Evolutionary conservation across 2,888 invertebrate species (phyloP).

Genomic region (Ceraclea dissimilis): DNA sequence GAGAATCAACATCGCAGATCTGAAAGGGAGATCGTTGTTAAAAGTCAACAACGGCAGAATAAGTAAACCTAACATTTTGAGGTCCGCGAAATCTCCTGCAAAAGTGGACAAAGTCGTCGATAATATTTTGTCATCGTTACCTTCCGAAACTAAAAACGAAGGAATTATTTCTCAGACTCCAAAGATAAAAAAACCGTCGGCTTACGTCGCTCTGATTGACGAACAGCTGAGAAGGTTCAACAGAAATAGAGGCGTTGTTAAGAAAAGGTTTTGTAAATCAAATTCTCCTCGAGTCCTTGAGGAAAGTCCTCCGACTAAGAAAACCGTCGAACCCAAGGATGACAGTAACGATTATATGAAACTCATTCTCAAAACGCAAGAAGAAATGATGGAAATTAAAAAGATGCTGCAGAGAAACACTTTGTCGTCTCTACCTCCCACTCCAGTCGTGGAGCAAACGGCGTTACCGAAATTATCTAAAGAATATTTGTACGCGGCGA

Average conservation of each 20-base stretch:
- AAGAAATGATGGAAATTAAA: slow-evolving; percentile 19
- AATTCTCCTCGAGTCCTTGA: no score
- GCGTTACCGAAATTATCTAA: slow-evolving; percentile 11
- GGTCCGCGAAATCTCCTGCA: no score
- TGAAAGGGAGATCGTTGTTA: no score
- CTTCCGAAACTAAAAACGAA: neutral
- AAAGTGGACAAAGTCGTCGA: no score
- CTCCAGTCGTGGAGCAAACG: neutral
- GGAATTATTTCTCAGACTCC: neutral
- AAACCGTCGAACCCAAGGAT: no score
- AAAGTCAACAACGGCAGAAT: no score
- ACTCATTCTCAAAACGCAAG: slow-evolving; percentile 16
- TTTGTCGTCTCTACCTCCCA: neutral
- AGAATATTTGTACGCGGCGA: slow-evolving; percentile 19
- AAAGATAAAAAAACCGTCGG: neutral
- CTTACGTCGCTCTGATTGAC: neutral
- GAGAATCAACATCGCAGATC: no score
- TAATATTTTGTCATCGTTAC: no score
- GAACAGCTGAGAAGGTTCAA: neutral
- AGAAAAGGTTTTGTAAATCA: neutral
- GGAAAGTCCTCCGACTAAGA: no score
- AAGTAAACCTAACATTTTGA: no score
- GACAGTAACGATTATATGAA: slow-evolving; percentile 18
- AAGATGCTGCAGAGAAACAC: slow-evolving; percentile 1
- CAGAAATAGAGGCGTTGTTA: neutral